A percentile compares a stretch with the other conserved stretches of the same genome.
These are phyloP conservation scores for Pogonus chalceus DNA, from an alignment of 1,140 invertebrate species.

Conservation along the genomic window DNA sequence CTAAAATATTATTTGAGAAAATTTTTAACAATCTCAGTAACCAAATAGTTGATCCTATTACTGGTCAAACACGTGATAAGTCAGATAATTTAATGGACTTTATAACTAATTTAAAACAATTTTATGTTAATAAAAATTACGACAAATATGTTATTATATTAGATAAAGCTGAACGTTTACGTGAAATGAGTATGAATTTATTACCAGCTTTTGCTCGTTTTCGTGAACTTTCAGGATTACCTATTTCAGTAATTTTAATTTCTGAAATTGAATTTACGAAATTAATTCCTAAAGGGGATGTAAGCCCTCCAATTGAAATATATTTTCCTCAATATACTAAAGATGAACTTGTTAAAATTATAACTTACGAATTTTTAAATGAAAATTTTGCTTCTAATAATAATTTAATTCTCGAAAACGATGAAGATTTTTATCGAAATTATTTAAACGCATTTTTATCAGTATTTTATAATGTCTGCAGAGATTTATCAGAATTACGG, in stretches of 20 bases:
- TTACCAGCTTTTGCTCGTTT: constrained; percentile 59
- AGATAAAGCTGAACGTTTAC: constrained; percentile 68
- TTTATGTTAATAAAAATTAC: constrained; percentile 30
- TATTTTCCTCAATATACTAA: constrained; percentile 74
- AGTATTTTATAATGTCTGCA: constrained; percentile 68
- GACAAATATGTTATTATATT: constrained; percentile 53
- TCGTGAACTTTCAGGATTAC: constrained; percentile 58
- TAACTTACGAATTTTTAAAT: constrained; percentile 40
- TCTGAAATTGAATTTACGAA: constrained; percentile 73
- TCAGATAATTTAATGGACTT: constrained; percentile 71
- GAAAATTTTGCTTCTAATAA: constrained; percentile 20
- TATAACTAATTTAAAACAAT: constrained; percentile 43
- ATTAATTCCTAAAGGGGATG: constrained; percentile 56
- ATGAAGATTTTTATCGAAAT: constrained; percentile 58
- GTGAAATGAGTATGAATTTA: constrained; percentile 61
- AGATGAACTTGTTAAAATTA: constrained; percentile 65
- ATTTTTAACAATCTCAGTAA: constrained; percentile 51
- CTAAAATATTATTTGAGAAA: constrained; percentile 65
- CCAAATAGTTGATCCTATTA: constrained; percentile 29
- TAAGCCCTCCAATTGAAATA: constrained; percentile 61
- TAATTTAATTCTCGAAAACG: constrained; percentile 36
- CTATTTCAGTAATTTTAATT: constrained; percentile 67
- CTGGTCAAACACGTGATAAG: constrained; percentile 34
- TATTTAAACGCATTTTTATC: constrained; percentile 72
- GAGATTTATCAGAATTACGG: constrained; percentile 70